These are phyloP conservation scores for Eupithecia vulgata DNA, from an alignment of 2,888 invertebrate species.

Conservation along the genomic window DNA sequence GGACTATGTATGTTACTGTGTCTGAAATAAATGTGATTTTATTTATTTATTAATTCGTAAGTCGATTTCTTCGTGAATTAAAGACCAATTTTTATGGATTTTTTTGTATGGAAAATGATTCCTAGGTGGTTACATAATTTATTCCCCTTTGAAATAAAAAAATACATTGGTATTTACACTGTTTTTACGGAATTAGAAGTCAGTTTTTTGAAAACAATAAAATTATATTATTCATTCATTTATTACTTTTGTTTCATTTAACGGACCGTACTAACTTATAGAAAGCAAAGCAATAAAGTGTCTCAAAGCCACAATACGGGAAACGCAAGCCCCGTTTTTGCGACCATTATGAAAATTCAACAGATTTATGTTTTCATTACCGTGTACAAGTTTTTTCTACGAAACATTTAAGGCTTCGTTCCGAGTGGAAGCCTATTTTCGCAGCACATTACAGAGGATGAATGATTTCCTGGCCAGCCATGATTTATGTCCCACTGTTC, in stretches of 20 bases:
- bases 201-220: too few relatives aligned
- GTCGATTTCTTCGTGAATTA: too few relatives aligned
- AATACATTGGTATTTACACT: too few relatives aligned
- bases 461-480: constrained; percentile 81
- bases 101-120: too few relatives aligned
- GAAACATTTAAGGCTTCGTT: constrained; percentile 64
- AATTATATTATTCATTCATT: not conserved
- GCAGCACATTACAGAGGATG: constrained; percentile 82
- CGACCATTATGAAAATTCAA: constrained; percentile 32
- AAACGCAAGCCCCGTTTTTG: constrained; percentile 25
- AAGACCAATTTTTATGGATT: too few relatives aligned
- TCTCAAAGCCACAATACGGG: constrained; percentile 15
- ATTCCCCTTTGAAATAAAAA: too few relatives aligned
- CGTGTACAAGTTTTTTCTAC: constrained; percentile 57
- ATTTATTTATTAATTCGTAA: too few relatives aligned
- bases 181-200: too few relatives aligned
- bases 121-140: too few relatives aligned
- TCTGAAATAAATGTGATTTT: too few relatives aligned
- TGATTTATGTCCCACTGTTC: constrained; percentile 76
- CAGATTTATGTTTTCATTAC: constrained; percentile 59
- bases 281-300: not conserved
- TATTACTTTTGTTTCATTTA: not conserved
- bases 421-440: constrained; percentile 80
- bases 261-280: not conserved
- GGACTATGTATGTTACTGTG: too few relatives aligned